phyloP scores from a whole-genome alignment of 1,140 invertebrate genomes.

The Platorchestia sp. region DNA sequence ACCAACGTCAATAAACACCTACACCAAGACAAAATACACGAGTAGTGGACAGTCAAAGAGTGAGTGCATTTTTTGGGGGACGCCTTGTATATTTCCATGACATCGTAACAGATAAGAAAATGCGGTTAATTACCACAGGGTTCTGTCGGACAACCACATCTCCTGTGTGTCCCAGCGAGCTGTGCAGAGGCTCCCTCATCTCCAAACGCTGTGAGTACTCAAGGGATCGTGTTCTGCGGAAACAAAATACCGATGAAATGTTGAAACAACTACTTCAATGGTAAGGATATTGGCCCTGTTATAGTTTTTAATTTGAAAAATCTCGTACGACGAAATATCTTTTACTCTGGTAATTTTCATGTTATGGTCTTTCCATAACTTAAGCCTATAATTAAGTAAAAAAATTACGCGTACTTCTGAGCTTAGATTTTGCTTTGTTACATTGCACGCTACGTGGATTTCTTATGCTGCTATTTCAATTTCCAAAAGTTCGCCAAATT shows the following conservation, averaged over 20 bases:
- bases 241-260: neutral
- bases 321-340: neutral
- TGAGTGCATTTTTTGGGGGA: too few relatives aligned
- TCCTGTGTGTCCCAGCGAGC: constrained; percentile 95
- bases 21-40: too few relatives aligned
- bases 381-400: neutral
- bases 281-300: neutral
- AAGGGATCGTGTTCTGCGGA: neutral
- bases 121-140: constrained; percentile 34
- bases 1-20: too few relatives aligned
- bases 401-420: neutral
- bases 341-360: neutral
- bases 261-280: neutral
- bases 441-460: neutral
- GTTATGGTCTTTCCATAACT: neutral
- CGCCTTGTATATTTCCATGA: too few relatives aligned
- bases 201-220: constrained; percentile 94
- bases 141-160: constrained; percentile 94
- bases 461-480: neutral
- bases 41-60: too few relatives aligned
- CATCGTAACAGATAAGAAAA: neutral
- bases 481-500: neutral
- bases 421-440: neutral
- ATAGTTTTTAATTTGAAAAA: neutral
- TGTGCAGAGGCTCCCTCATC: constrained; percentile 92